Evolutionary conservation across 1,140 invertebrate species (phyloP).

Genomic region (Bombus terrestris): DNA sequence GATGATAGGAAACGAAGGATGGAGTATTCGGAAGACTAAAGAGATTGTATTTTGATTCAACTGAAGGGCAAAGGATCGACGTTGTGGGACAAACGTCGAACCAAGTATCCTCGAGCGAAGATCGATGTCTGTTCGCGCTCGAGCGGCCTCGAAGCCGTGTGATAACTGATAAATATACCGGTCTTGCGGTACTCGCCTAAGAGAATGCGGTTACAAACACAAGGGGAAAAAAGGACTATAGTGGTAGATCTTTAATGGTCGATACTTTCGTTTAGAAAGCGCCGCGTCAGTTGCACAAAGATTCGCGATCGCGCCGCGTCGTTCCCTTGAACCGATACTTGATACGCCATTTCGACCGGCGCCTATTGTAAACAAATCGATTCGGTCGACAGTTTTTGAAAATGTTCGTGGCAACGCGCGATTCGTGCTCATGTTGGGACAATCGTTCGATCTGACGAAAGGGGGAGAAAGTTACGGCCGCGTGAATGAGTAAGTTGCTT

Average conservation of each 20-base stretch:
- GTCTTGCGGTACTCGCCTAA: constrained; percentile 47
- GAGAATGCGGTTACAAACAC: constrained; percentile 55
- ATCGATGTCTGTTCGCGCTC: constrained; percentile 19
- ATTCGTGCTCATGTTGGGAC: neutral
- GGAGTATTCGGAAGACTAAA: neutral
- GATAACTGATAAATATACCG: constrained; percentile 57
- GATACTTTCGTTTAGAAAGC: constrained; percentile 66
- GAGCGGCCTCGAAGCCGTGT: constrained; percentile 21
- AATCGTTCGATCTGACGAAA: neutral
- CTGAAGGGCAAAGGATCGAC: neutral
- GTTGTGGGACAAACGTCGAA: neutral
- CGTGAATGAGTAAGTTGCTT: constrained; percentile 49
- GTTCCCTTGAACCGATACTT: neutral
- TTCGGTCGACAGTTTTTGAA: neutral
- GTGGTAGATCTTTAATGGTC: constrained; percentile 58
- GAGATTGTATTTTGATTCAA: neutral
- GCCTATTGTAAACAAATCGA: neutral
- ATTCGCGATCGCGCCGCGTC: constrained; percentile 42
- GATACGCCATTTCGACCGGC: neutral
- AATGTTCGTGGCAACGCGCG: neutral
- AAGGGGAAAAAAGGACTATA: constrained; percentile 36
- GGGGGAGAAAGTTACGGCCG: constrained; percentile 32
- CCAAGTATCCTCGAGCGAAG: constrained; percentile 14
- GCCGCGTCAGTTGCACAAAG: constrained; percentile 49
- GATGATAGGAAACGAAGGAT: neutral